phyloP scores from a whole-genome alignment of 1,140 invertebrate genomes.

The Ips typographus region DNA sequence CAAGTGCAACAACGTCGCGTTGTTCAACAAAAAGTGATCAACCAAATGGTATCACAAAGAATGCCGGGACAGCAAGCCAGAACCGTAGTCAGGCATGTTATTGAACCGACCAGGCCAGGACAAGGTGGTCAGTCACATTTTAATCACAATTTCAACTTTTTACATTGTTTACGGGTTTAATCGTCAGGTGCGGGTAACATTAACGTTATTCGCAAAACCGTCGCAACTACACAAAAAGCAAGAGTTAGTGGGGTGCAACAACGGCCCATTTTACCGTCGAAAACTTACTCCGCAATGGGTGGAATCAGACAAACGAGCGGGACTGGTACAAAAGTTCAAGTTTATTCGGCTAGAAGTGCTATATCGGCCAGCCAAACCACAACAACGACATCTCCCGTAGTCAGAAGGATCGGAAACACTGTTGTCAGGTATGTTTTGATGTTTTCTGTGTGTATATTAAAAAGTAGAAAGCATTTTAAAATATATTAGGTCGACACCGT shows the following conservation, averaged over 20 bases:
- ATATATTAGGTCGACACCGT: too few species aligned
- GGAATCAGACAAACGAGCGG: constrained; percentile 15
- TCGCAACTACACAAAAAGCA: constrained; percentile 27
- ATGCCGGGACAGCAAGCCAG: constrained; percentile 11
- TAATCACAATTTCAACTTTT: constrained; percentile 2
- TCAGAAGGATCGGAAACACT: constrained; percentile 41
- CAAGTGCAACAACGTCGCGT: constrained; percentile 16
- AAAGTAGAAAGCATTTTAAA: too few species aligned
- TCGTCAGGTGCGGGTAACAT: constrained; percentile 1
- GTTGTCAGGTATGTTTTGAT: constrained; percentile 30
- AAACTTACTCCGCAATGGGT: constrained; percentile 26
- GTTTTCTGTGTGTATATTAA: not conserved
- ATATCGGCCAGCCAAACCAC: constrained; percentile 11
- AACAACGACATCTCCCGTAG: not conserved
- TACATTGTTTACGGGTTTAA: not conserved
- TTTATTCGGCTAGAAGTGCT: constrained; percentile 30
- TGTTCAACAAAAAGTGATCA: constrained; percentile 29
- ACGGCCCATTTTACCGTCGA: constrained; percentile 17
- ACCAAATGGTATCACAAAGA: constrained; percentile 18
- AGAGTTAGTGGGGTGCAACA: constrained; percentile 34
- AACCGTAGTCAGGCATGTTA: constrained; percentile 29
- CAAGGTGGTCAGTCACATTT: constrained; percentile 10
- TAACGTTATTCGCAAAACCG: constrained; percentile 32
- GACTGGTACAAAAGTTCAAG: constrained; percentile 28
- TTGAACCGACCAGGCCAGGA: constrained; percentile 11